These are phyloP conservation scores for Xestia rhomboidea DNA, from an alignment of 2,888 invertebrate species.

Conservation along the genomic window DNA sequence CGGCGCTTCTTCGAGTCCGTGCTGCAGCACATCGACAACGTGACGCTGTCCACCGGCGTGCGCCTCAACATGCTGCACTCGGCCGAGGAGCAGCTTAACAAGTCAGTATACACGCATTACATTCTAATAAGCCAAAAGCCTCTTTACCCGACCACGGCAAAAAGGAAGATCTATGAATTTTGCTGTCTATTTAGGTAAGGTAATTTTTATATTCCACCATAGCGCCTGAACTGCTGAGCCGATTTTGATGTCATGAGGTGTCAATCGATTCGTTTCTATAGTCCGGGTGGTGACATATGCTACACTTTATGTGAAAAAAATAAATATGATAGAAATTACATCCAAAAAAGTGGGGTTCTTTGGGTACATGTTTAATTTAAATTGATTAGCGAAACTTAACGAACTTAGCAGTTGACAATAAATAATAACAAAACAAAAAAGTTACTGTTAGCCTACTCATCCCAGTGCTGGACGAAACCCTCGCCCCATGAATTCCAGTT, in stretches of 20 bases:
- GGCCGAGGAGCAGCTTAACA: conserved; percentile 92
- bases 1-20: conserved; percentile 94
- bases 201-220: background rate
- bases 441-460: background rate
- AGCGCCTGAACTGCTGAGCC: background rate
- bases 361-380: background rate
- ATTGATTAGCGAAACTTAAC: background rate
- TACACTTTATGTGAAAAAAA: background rate
- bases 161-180: background rate
- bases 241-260: background rate
- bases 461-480: background rate
- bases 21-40: conserved; percentile 93
- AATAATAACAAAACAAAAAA: background rate
- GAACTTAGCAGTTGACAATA: background rate
- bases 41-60: conserved; percentile 91
- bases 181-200: background rate
- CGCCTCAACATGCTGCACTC: conserved; percentile 91
- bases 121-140: background rate
- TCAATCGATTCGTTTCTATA: background rate
- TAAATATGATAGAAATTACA: background rate
- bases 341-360: background rate
- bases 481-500: background rate
- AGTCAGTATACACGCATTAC: conserved; percentile 73
- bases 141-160: background rate
- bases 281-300: background rate